Conservation (phyloP, 2,797 vertebrate genomes). For the Caiman crocodilus region DNA sequence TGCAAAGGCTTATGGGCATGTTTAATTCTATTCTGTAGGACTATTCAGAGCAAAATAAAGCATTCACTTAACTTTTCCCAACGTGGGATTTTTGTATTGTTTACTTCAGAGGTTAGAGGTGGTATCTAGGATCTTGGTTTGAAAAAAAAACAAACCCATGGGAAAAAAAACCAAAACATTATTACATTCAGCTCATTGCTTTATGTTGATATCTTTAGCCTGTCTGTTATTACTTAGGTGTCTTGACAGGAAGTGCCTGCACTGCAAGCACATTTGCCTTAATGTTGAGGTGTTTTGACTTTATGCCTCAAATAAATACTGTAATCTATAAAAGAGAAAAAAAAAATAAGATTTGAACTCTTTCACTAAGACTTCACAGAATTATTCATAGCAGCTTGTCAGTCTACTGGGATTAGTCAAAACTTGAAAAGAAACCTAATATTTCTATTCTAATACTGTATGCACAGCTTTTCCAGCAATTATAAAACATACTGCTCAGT, state of each 20-base stretch:
- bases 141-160: background rate
- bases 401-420: conserved; percentile 44
- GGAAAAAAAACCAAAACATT: background rate
- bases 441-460: conserved; percentile 29
- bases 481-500: conserved; percentile 32
- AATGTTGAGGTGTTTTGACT: conserved; percentile 9
- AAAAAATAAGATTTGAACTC: background rate
- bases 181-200: background rate
- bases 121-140: background rate
- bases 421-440: conserved; percentile 44
- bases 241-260: background rate
- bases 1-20: background rate
- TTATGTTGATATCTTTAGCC: background rate
- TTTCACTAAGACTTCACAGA: conserved; percentile 8
- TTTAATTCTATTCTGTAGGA: background rate
- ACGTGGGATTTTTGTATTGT: accelerated
- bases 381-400: conserved; percentile 27
- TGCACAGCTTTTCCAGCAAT: conserved; percentile 33
- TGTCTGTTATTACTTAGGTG: background rate
- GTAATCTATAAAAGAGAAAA: background rate
- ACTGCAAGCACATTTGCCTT: background rate
- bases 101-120: background rate
- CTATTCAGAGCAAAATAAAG: background rate
- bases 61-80: background rate
- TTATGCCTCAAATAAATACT: conserved; percentile 21